Evolutionary conservation across 1,140 invertebrate species (phyloP), one percentile per base, ranked within the genome.

Genomic region (Cardiocondyla obscurior): DNA sequence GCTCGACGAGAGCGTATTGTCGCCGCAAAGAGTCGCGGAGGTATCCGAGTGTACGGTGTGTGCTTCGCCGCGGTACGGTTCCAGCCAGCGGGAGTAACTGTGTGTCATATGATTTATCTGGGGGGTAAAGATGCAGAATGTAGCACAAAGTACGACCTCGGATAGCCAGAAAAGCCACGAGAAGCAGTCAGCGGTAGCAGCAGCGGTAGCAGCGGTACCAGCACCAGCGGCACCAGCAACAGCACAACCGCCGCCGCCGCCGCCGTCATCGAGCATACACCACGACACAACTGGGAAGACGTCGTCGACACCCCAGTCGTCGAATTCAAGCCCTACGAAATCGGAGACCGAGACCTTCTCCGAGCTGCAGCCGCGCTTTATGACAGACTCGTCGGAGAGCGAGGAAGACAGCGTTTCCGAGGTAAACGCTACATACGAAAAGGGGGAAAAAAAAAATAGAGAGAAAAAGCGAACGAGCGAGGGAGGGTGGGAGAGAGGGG

Each of bases 391-490:
- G 94, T 98, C 97, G 88, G 97, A 97, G 95, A 98, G 97, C 93
- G 97, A 98, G 93, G 97, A 98, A 94, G 97, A 98, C 93, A 98
- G 97, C 94, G 97, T 97, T 93, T 98, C 97, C 90, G 97, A 98
- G 97, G 97, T 98, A 96, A 94, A 90, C 81, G 83, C 44, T 39
- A 39, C 30, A 33, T n/a, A 10, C 65, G 14, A 57, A 53, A 58
- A 16, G 46, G 42, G 33, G 10, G 25, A 3, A 55, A 22, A 28
- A 22, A 25, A n/a, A n/a, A n/a, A n/a, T n/a, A 53, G 42, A 58
- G 10, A 55, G 10, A 55, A 22, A 28, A 22, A 25, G 42, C 42
- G 58, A 57, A 14, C 44, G 42, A 28, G 14, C n/a, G n/a, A 51
- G 49, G 7, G 49, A 22, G 36, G 10, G 36, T 8, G 36, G 10